Conservation (phyloP, 2,888 invertebrate species). For the Drosophila diplacantha region DNA sequence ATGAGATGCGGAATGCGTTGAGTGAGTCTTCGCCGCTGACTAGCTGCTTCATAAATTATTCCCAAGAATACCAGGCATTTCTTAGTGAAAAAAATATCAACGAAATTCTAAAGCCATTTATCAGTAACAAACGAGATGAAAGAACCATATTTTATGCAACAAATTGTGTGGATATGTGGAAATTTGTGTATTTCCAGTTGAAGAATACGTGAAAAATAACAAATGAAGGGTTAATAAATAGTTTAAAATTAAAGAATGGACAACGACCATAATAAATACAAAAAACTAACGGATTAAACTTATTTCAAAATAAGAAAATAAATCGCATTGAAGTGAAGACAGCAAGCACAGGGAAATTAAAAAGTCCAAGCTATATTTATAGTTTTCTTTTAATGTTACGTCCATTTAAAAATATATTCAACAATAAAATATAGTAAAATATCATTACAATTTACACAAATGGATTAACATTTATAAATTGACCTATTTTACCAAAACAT, state of each 20-base stretch:
- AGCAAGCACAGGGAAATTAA: too few relatives aligned
- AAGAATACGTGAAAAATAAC: neutral
- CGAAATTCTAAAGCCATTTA: slow-evolving; percentile 55
- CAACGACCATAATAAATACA: neutral
- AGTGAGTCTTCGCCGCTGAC: slow-evolving; percentile 41
- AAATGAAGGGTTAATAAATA: slow-evolving; percentile 1
- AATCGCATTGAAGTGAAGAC: neutral
- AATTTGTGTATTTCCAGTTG: slow-evolving; percentile 19
- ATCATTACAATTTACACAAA: neutral
- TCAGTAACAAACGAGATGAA: slow-evolving; percentile 49
- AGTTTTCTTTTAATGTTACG: neutral
- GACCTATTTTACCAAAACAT: slow-evolving; percentile 4
- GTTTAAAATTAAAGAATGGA: neutral
- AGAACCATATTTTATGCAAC: slow-evolving; percentile 41
- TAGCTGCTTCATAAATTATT: slow-evolving; percentile 58
- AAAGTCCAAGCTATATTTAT: neutral
- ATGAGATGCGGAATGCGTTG: slow-evolving; percentile 51
- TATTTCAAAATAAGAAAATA: neutral
- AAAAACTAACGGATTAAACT: neutral
- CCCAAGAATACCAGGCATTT: slow-evolving; percentile 53
- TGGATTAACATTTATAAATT: neutral
- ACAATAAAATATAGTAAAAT: neutral
- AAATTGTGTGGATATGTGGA: slow-evolving; percentile 33
- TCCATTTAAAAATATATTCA: neutral
- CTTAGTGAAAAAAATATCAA: slow-evolving; percentile 43